A percentile compares a stretch with the other conserved stretches of the same genome.
Evolutionary conservation across 2,888 invertebrate genomes (phyloP).

Genomic region (Venustoraphidia nigricollis): DNA sequence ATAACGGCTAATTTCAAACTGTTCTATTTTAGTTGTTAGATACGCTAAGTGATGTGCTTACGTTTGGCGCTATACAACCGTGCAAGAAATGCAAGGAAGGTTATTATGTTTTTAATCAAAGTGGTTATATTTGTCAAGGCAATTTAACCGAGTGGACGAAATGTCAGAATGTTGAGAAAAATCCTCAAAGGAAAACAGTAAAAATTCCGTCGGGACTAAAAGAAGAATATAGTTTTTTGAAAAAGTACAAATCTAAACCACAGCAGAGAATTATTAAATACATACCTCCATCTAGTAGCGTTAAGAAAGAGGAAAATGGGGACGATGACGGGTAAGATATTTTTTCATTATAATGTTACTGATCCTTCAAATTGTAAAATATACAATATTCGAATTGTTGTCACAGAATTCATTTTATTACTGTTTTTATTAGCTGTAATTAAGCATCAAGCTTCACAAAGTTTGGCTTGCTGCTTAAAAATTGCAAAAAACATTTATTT

Average conservation of each 20-base stretch:
- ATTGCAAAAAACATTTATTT: no score
- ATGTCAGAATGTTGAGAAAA: conserved; percentile 54
- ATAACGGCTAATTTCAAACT: neutral
- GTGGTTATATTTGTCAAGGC: conserved; percentile 66
- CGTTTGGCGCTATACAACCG: conserved; percentile 67
- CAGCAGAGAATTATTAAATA: conserved; percentile 39
- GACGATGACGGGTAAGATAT: conserved; percentile 19
- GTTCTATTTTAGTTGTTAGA: conserved; percentile 48
- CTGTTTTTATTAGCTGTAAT: no score
- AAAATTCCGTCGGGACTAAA: conserved; percentile 47
- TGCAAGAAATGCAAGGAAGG: conserved; percentile 69
- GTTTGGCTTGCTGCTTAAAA: no score
- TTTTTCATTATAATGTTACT: no score
- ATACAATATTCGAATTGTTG: no score
- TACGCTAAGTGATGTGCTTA: conserved; percentile 66
- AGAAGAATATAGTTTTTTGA: conserved; percentile 37
- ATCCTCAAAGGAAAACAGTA: conserved; percentile 58
- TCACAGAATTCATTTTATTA: no score
- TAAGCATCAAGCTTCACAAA: no score
- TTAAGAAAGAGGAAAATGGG: conserved; percentile 36
- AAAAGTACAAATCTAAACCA: conserved; percentile 41
- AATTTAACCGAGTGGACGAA: conserved; percentile 79
- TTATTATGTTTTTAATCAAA: conserved; percentile 49
- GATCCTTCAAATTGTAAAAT: no score
- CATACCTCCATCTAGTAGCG: conserved; percentile 29